A percentile compares a stretch with the other conserved stretches of the same genome.
Evolutionary conservation across 2,888 invertebrate genomes (phyloP).

Genomic region (Trimorus sp.): DNA sequence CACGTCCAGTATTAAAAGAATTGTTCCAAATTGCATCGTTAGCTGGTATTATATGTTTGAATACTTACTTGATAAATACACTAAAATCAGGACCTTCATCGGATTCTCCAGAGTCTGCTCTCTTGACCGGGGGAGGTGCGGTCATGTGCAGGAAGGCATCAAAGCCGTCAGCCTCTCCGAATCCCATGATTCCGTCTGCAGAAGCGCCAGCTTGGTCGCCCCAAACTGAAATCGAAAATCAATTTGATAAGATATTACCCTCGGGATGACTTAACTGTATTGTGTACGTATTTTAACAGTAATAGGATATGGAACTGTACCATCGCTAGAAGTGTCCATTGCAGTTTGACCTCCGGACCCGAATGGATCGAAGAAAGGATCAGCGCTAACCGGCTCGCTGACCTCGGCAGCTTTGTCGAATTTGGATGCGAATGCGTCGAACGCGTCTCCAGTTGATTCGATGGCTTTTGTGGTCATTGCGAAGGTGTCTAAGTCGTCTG

Average conservation of each 20-base stretch:
- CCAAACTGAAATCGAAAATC: slow-evolving; percentile 77
- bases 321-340: slow-evolving; percentile 80
- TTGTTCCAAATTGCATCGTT: background rate
- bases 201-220: slow-evolving; percentile 78
- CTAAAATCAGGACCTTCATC: slow-evolving; percentile 90
- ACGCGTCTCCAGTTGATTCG: slow-evolving; percentile 84
- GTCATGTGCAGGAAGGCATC: slow-evolving; percentile 91
- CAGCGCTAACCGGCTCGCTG: slow-evolving; percentile 79
- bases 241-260: too few species aligned
- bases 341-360: slow-evolving; percentile 77
- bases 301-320: slow-evolving; percentile 62
- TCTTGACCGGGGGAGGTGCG: slow-evolving; percentile 87
- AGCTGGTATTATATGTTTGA: background rate
- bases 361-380: slow-evolving; percentile 83
- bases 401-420: slow-evolving; percentile 88
- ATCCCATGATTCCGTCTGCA: slow-evolving; percentile 81
- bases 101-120: slow-evolving; percentile 89
- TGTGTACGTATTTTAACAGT: background rate
- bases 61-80: slow-evolving; percentile 88
- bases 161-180: slow-evolving; percentile 88
- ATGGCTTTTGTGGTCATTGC: slow-evolving; percentile 72
- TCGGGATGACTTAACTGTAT: too few species aligned
- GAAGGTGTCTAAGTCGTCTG: slow-evolving; percentile 73
- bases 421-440: slow-evolving; percentile 94
- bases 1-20: background rate